A percentile compares a stretch with the other conserved stretches of the same genome.
Evolutionary conservation across 35 echinoderm and acorn worm species (phyloP).

Genomic region (Strongylocentrotus purpuratus): DNA sequence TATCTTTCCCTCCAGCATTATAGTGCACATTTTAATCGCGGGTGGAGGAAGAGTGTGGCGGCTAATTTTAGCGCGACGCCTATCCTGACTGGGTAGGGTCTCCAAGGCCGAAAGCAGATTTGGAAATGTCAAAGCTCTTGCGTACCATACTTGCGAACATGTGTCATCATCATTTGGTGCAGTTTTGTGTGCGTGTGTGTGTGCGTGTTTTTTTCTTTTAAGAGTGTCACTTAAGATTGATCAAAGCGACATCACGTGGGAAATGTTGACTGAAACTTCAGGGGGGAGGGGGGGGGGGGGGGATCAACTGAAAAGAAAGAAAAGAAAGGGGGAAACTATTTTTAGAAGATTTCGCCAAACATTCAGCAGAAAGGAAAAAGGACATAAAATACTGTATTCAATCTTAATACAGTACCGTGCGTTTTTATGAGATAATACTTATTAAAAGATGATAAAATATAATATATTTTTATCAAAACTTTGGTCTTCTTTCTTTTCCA

Average conservation of each 20-base stretch:
- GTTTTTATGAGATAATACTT: too few species aligned
- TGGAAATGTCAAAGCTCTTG: background rate
- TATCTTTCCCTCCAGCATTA: background rate
- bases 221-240: background rate
- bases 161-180: background rate
- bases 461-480: too few species aligned
- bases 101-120: background rate
- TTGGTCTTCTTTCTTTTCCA: too few species aligned
- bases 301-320: background rate
- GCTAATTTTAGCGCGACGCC: background rate
- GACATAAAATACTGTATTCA: too few species aligned
- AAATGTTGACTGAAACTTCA: background rate
- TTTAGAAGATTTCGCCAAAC: too few species aligned
- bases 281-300: too few species aligned
- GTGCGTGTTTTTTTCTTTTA: too few species aligned
- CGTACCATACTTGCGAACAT: background rate
- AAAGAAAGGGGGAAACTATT: too few species aligned
- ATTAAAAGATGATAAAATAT: too few species aligned
- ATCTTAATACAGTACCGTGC: too few species aligned
- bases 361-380: too few species aligned
- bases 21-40: background rate
- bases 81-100: background rate
- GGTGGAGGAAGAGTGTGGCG: background rate
- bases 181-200: too few species aligned
- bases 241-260: background rate